Evolutionary conservation across 2,797 vertebrate species (phyloP), one percentile per base, ranked within the genome.

Genomic region (Bradypodion pumilum): DNA sequence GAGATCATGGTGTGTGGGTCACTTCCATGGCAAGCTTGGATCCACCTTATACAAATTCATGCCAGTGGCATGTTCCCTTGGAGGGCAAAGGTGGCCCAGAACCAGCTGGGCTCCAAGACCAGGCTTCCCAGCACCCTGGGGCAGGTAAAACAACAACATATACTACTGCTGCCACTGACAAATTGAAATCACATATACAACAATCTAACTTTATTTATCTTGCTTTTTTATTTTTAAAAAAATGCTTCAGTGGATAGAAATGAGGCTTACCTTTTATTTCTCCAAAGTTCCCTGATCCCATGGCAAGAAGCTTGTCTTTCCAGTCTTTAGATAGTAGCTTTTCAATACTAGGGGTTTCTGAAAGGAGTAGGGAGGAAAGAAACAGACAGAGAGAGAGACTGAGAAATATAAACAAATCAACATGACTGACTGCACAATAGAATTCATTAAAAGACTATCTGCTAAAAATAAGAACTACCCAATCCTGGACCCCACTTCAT

Each of bases 281-380:
- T 92, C 97, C 98, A 91, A 99, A 97, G 96, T 99, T 98, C 95
- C 98, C 98, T 95, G 98, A 98, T 95, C 98, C 98, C 98, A 99
- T 99, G 93, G 98, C 98, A 95, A 99, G 97, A 95, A 99, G 98
- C 96, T 99, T 99, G 97, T 99, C 98, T 96, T 99, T 99, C 98
- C 98, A 99, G 96, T 99, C 98, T 96, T 99, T 99, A 95, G 98
- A 99, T 95, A 99, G 96, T 94, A 99, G 98, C 95, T 98, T 98
- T 96, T 99, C 98, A 96, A 99, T 99, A 95, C 97, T 99, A 95
- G 98, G 98, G 93, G 98, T 97, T 96, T 99, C 98, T 99, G 96
- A 95, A 92, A 93, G 95, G 94, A 95, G 92, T 94, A 91, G 90
- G 25, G 3, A 29, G 2, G 2, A 19, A 95, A 93, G 95, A 92